Conservation (phyloP, 2,113 vertebrate genomes). For the Dolichallabes microphthalmus region DNA sequence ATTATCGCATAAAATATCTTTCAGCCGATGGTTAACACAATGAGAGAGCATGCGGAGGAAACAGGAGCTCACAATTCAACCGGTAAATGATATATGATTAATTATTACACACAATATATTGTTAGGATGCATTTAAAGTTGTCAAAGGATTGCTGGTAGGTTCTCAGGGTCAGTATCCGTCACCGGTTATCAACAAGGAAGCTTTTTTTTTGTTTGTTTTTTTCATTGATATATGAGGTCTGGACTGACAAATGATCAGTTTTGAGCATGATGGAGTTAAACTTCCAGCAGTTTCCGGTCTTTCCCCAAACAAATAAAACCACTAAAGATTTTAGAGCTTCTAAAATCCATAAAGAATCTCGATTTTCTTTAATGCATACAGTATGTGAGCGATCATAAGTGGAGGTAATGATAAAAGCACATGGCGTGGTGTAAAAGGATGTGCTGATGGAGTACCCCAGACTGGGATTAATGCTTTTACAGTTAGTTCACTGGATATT, state of each 20-base stretch:
- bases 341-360: slow-evolving; percentile 20
- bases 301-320: background rate
- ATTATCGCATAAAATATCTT: background rate
- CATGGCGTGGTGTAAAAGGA: slow-evolving; percentile 21
- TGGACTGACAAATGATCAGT: background rate
- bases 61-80: background rate
- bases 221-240: background rate
- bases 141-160: background rate
- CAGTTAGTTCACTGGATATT: background rate
- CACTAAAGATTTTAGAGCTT: slow-evolving; percentile 4
- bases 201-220: background rate
- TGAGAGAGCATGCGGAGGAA: background rate
- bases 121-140: background rate
- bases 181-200: background rate
- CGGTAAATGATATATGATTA: background rate
- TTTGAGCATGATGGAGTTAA: background rate
- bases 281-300: background rate
- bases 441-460: background rate
- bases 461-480: background rate
- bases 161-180: background rate
- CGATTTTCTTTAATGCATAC: slow-evolving; percentile 20
- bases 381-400: slow-evolving; percentile 3
- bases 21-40: background rate
- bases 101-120: background rate
- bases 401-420: slow-evolving; percentile 27